Evolutionary conservation across 2,797 vertebrate genomes (phyloP).

Genomic region (Eulemur albifrons): DNA sequence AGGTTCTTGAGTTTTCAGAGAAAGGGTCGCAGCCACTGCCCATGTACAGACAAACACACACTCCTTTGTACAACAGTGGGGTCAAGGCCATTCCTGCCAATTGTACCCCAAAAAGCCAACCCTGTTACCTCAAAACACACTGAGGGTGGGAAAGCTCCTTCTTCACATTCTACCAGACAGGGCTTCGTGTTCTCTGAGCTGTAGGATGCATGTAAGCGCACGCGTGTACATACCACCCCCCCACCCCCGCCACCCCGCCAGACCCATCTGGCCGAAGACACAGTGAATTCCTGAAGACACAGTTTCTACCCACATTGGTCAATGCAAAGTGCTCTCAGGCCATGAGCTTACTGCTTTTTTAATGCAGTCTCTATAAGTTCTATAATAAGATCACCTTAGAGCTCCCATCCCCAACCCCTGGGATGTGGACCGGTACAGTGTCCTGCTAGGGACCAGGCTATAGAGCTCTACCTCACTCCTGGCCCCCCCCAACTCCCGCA

Average conservation of each 20-base stretch:
- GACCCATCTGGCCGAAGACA: not conserved
- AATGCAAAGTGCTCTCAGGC: not conserved
- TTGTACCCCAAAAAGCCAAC: not conserved
- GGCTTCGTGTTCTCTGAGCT: not conserved
- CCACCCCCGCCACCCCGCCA: too few species aligned
- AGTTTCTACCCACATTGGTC: not conserved
- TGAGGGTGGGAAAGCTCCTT: not conserved
- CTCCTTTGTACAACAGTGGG: not conserved
- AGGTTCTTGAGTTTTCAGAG: not conserved
- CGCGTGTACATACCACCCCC: too few species aligned
- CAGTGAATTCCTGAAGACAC: not conserved
- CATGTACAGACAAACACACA: rapidly evolving
- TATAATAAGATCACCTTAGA: not conserved
- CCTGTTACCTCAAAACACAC: not conserved
- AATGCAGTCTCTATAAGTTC: not conserved
- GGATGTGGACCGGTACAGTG: too few species aligned
- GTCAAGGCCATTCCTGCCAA: not conserved
- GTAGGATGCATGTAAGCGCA: not conserved
- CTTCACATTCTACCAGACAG: not conserved
- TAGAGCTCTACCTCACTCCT: too few species aligned
- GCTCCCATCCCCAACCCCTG: too few species aligned
- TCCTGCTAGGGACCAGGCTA: too few species aligned
- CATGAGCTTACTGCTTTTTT: not conserved
- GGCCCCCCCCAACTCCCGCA: too few species aligned
- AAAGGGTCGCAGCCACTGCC: not conserved